Evolutionary conservation across 1,140 invertebrate genomes (phyloP), one percentile per base, ranked within the genome.

Genomic region (Drosophila melanogaster): DNA sequence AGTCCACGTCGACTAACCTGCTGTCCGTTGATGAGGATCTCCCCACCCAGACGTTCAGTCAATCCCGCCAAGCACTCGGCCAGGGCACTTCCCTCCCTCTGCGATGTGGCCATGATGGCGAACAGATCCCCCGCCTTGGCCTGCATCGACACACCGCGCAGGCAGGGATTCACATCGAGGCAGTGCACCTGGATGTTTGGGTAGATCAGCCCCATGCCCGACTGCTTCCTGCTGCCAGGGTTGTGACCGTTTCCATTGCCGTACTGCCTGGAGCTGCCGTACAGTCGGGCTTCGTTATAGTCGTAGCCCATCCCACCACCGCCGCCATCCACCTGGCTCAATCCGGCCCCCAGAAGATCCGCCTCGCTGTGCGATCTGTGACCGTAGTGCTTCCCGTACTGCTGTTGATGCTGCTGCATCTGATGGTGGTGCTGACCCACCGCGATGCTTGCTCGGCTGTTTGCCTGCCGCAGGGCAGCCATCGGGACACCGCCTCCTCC

Each of bases 61-160:
- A 94, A 93, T 10, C 97, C 96, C 6, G 96, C 95, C 33, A 98
- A 92, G 1, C 97, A 95, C 81, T 98, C 96, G 49, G 98, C 92
- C 14, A 99, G 93, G 1, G 95, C 95, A 5, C 96, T 96, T 7
- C 96, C 96, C 92, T 97, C 97, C 10, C 93, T 92, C 65, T 96
- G 96, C 85, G 94, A 94, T 0, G 98, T 98, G 0, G 97, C 95
- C 95, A 99, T 95, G 11, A 99, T 94, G 0, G 97, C 97, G 59
- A 99, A 92, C 12, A 98, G 94, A 93, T 99, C 98, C 5, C 97
- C 97, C 0, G 97, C 97, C 60, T 96, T 95, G 6, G 96, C 96
- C 92, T 99, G 96, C 67, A 98, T 94, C 1, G 95, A 95, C 8
- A 97, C 93, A 11, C 95, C 95, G 51, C 96, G 95, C 37, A 97